A percentile compares a stretch with the other conserved stretches of the same genome.
phyloP scores from a whole-genome alignment of 2,797 vertebrate species.

The Rousettus madagascariensis region DNA sequence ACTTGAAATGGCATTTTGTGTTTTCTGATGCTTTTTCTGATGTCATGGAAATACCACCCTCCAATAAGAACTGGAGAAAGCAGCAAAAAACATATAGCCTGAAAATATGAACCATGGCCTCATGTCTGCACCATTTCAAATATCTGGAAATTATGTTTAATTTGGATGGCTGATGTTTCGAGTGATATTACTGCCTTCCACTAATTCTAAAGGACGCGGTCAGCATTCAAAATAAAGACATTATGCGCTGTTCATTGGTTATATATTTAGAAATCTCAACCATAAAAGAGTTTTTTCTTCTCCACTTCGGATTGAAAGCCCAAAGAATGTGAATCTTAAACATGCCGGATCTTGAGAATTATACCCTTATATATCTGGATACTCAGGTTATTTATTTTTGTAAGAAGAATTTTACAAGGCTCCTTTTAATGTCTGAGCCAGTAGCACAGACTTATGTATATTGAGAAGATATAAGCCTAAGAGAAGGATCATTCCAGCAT shows the following conservation, averaged over 20 bases:
- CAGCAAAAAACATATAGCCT: neutral
- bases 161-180: neutral
- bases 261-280: constrained; percentile 23
- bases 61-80: neutral
- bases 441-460: constrained; percentile 70
- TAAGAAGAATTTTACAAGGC: constrained; percentile 81
- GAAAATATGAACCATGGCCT: neutral
- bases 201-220: neutral
- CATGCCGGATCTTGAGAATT: constrained; percentile 64
- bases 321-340: constrained; percentile 70
- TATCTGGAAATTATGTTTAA: neutral
- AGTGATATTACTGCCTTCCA: neutral
- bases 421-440: constrained; percentile 74
- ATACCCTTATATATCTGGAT: constrained; percentile 73
- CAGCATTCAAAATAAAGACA: neutral
- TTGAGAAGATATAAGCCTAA: constrained; percentile 66
- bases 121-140: neutral
- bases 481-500: constrained; percentile 70
- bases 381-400: constrained; percentile 82
- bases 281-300: constrained; percentile 54
- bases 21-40: neutral
- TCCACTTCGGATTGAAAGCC: constrained; percentile 37
- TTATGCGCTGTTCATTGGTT: neutral
- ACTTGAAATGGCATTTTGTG: neutral
- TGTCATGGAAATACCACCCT: neutral